Evolutionary conservation across 2,888 invertebrate species (phyloP), one percentile per base, ranked within the genome.

Genomic region (Meganola albula): DNA sequence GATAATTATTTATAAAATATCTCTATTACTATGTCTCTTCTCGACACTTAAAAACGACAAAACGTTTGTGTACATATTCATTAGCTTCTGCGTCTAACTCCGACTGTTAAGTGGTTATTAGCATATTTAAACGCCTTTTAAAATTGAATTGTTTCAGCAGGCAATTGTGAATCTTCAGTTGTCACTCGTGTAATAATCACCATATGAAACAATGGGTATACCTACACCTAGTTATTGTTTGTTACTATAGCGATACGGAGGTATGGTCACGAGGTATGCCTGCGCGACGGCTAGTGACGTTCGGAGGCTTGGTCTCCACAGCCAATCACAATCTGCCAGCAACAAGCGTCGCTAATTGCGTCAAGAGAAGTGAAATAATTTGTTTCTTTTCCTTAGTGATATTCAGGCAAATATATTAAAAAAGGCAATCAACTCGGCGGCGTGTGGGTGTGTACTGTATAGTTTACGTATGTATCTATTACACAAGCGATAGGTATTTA

Each of bases 271-370:
- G 61, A 62, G 64, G 48, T 52, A 43, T 57, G 53, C 47, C 46
- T 52, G 53, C 60, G 51, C 53, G 58, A 57, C 48, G 50, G 44
- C 51, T 63, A 57, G 41, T 72, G 76, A 72, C 74, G 75, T 63
- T 43, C 45, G 50, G 74, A 74, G 75, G 79, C 79, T 79, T 70
- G 79, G 68, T 77, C 43, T 34, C 33, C 37, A 34, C 48, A 44
- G 48, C 65, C 65, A 65, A 65, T 65, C 54, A 48, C 39, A 37
- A 32, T 13, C 49, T 49, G 55, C 59, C 59, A 58, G 34, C 51
- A 33, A 28, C 34, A n/a, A 48, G 35, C 34, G 35, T n/a, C n/a
- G 12, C 24, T 24, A 38, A 29, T 31, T 48, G 43, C 50, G 52
- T 56, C 56, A 60, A 27, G n/a, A 47, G 24, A 34, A 20, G 31